Base-by-base conservation (phyloP, 2,888 invertebrate species). In the Leucophenga montana region DNA sequence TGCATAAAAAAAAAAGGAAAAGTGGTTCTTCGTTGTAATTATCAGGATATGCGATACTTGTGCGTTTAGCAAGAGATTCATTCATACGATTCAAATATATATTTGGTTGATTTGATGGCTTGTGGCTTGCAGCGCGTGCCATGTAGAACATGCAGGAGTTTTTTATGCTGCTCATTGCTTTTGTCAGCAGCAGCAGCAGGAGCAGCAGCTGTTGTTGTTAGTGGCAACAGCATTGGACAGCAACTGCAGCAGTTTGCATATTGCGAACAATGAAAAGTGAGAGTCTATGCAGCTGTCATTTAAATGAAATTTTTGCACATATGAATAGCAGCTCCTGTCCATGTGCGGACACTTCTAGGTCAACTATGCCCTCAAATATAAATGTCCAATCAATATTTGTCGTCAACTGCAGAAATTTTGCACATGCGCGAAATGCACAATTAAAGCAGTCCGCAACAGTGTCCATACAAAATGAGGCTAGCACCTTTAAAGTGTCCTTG, bases 1-100 rank as follows among this genome's bases (percentile, higher is more conserved):
- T 20, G n/a, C 31, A 31, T 14, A 18, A 59, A 59, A n/a, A 31
- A 31, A 33, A 22, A 59, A 33, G 9, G 14, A 56, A 56, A 56
- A 56, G 56, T 56, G 56, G 22, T 56, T 20, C 11, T 59, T 59
- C 9, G 22, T 56, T 22, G 56, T 31, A 33, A 33, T 33, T 33
- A 59, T 59, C 6, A 79, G 81, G 81, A 81, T 81, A 82, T 82
- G 79, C 79, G 83, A 81, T 82, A 78, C 68, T 74, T 75, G 77
- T 82, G 81, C 79, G 83, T 79, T 72, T 54, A 20, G 74, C 69
- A 62, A 69, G 72, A 74, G 75, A 78, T 82, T 77, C 77, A 80
- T 69, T 76, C 74, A 61, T 75, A 33, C 31, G 50, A 50, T 50
- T 59, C 33, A 39, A 5, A 11, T 39, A 5, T 1, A 39, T 39